phyloP scores from a whole-genome alignment of 2,113 vertebrate genomes.

The Origma solitaria region DNA sequence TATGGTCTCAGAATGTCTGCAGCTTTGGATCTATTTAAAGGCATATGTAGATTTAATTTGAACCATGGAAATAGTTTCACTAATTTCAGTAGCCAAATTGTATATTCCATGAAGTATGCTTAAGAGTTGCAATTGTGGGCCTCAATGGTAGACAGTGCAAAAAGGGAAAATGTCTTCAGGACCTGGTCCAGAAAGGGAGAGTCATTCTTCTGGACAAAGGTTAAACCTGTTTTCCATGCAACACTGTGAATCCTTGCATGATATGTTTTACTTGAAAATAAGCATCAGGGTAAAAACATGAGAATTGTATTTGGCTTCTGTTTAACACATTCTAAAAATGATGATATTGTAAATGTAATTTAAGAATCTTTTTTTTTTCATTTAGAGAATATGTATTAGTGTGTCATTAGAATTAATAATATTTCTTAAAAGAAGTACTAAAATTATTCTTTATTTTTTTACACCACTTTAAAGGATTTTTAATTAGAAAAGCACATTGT shows the following conservation, averaged over 20 bases:
- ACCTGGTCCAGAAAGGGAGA: not conserved
- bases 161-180: not conserved
- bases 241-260: not conserved
- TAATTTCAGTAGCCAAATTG: not conserved
- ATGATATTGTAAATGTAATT: not conserved
- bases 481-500: constrained; percentile 18
- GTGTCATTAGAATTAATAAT: not conserved
- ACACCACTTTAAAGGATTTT: constrained; percentile 17
- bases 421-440: not conserved
- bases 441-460: not conserved
- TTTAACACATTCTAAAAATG: not conserved
- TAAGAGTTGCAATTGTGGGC: not conserved
- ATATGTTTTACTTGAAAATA: not conserved
- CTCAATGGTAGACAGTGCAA: not conserved
- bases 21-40: not conserved
- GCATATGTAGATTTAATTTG: not conserved
- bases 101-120: not conserved
- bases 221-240: not conserved
- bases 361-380: not conserved
- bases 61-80: not conserved
- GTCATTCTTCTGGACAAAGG: not conserved
- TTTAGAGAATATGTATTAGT: not conserved
- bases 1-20: not conserved
- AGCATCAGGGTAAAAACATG: not conserved
- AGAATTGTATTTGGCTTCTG: not conserved